Conservation (phyloP, 2,797 vertebrate genomes). For the Mormyrus hasselquistii region DNA sequence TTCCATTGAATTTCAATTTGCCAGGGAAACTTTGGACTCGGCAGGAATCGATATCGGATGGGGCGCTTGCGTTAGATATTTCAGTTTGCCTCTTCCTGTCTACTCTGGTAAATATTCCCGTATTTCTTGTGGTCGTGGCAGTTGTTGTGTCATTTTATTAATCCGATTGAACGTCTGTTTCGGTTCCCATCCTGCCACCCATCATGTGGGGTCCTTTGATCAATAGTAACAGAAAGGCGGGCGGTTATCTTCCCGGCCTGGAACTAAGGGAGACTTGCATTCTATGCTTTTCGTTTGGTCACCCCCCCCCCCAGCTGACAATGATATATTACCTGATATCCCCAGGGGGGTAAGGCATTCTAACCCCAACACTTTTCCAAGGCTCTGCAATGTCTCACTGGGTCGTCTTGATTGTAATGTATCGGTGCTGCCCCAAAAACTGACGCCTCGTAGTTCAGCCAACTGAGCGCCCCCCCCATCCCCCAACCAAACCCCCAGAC, state of each 20-base stretch:
- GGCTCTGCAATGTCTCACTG: slow-evolving; percentile 18
- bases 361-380: neutral
- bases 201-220: neutral
- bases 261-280: neutral
- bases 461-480: slow-evolving; percentile 8
- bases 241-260: neutral
- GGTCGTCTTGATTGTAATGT: slow-evolving; percentile 42
- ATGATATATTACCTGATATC: slow-evolving; percentile 2
- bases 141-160: neutral
- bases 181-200: neutral
- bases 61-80: slow-evolving; percentile 17
- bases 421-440: slow-evolving; percentile 37
- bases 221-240: neutral
- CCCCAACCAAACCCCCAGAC: slow-evolving; percentile 30
- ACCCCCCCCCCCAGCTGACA: neutral
- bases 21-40: slow-evolving; percentile 30
- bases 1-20: slow-evolving; percentile 46
- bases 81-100: neutral
- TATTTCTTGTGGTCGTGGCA: neutral
- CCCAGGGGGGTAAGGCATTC: slow-evolving; percentile 22
- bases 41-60: slow-evolving; percentile 32
- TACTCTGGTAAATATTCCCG: neutral
- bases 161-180: neutral
- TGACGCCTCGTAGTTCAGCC: slow-evolving; percentile 24
- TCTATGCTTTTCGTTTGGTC: neutral